Conservation (phyloP, 1,140 invertebrate genomes). For the Nasonia longicornis region DNA sequence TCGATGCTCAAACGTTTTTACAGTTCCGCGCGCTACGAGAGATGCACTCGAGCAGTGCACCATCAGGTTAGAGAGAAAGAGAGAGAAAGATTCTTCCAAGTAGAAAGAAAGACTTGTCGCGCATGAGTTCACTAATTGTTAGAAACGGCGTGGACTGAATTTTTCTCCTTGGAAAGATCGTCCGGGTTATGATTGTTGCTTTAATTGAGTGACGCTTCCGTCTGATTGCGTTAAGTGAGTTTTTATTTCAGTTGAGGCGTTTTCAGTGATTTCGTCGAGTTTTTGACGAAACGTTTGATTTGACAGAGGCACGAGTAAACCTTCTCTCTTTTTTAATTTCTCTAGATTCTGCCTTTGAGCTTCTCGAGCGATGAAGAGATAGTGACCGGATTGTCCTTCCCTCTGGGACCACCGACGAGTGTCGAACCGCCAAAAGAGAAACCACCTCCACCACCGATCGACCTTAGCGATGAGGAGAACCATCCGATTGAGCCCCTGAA, state of each 20-base stretch:
- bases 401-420: constrained; percentile 71
- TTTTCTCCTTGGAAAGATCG: background rate
- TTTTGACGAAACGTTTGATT: no score
- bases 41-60: background rate
- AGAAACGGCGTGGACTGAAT: background rate
- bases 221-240: background rate
- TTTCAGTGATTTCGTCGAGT: no score
- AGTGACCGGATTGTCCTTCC: constrained; percentile 59
- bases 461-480: constrained; percentile 70
- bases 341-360: constrained; percentile 62
- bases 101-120: background rate
- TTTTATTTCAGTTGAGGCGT: background rate
- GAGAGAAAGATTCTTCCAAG: background rate
- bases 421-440: constrained; percentile 87
- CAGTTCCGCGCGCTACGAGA: background rate
- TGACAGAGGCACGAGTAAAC: no score
- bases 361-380: constrained; percentile 65
- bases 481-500: constrained; percentile 71
- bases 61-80: background rate
- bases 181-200: background rate
- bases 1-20: background rate
- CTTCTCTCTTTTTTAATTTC: background rate
- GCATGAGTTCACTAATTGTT: background rate
- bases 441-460: constrained; percentile 84
- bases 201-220: background rate